These are phyloP conservation scores for Tinea pellionella DNA, from an alignment of 2,888 invertebrate species.

Conservation along the genomic window DNA sequence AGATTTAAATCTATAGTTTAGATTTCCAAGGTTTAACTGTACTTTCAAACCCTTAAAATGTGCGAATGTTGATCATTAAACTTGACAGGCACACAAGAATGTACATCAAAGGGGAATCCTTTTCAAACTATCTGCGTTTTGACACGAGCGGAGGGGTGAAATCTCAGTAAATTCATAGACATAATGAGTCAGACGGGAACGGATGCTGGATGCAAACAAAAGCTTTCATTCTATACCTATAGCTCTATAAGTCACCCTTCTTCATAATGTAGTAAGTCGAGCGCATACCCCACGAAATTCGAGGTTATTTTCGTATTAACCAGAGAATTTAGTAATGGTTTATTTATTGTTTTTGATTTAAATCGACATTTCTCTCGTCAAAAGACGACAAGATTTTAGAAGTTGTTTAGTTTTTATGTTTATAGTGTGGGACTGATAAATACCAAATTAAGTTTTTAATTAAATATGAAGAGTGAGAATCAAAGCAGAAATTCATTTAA, in stretches of 20 bases:
- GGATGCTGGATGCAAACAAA: not conserved
- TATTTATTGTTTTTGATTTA: no score
- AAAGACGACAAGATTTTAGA: no score
- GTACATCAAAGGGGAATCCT: not conserved
- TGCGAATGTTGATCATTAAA: not conserved
- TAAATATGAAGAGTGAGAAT: no score
- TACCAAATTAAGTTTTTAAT: no score
- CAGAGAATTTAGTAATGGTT: no score
- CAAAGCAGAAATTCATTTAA: no score
- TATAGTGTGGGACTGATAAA: no score
- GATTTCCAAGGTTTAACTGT: no score
- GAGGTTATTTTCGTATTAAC: not conserved
- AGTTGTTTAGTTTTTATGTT: no score
- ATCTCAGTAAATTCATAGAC: not conserved
- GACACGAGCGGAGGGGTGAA: not conserved
- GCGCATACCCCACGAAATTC: no score
- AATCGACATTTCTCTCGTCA: no score
- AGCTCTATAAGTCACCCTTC: not conserved
- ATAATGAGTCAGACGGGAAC: not conserved
- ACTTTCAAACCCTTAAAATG: not conserved
- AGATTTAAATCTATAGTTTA: no score
- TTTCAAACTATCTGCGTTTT: conserved; percentile 3
- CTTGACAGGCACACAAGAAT: not conserved
- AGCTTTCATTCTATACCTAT: not conserved
- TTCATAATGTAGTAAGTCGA: not conserved